A percentile compares a stretch with the other conserved stretches of the same genome.
phyloP scores from a whole-genome alignment of 1,140 invertebrate genomes.

The Drosophila sp. region DNA sequence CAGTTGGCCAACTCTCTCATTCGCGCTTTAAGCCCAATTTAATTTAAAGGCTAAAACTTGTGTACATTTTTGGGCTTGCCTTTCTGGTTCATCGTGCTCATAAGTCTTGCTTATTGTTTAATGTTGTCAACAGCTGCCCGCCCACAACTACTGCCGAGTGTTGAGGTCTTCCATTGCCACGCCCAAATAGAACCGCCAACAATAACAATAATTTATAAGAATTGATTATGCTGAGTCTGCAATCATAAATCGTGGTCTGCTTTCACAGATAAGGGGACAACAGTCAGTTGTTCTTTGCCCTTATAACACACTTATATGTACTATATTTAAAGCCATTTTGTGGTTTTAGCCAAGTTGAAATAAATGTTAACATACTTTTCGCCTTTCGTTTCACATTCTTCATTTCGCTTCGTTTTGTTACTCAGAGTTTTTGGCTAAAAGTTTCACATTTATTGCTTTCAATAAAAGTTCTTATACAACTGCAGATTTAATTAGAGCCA shows the following conservation, averaged over 20 bases:
- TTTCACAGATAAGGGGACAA: conserved; percentile 59
- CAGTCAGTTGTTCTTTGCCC: conserved; percentile 9
- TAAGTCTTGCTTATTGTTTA: conserved; percentile 75
- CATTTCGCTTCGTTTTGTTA: conserved; percentile 10
- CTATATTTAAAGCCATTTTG: conserved; percentile 65
- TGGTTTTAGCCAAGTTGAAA: conserved; percentile 63
- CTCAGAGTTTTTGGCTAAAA: conserved; percentile 24
- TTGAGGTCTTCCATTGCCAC: conserved; percentile 12
- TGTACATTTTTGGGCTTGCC: conserved; percentile 43
- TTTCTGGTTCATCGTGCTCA: conserved; percentile 59
- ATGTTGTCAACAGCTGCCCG: conserved; percentile 74
- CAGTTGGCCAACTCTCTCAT: background rate
- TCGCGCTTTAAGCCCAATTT: conserved; percentile 60
- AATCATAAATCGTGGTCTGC: conserved; percentile 71
- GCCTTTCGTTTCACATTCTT: conserved; percentile 5
- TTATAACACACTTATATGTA: background rate
- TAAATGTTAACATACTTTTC: conserved; percentile 45
- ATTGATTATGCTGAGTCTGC: conserved; percentile 81
- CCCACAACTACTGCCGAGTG: conserved; percentile 24
- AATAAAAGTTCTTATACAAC: conserved; percentile 72
- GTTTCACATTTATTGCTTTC: conserved; percentile 62
- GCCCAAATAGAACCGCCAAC: conserved; percentile 56
- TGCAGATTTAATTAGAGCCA: conserved; percentile 75
- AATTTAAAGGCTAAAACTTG: conserved; percentile 40
- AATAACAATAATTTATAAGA: conserved; percentile 82